A percentile compares a stretch with the other conserved stretches of the same genome.
phyloP scores from a whole-genome alignment of 2,797 vertebrate species.

The Liasis olivaceus region DNA sequence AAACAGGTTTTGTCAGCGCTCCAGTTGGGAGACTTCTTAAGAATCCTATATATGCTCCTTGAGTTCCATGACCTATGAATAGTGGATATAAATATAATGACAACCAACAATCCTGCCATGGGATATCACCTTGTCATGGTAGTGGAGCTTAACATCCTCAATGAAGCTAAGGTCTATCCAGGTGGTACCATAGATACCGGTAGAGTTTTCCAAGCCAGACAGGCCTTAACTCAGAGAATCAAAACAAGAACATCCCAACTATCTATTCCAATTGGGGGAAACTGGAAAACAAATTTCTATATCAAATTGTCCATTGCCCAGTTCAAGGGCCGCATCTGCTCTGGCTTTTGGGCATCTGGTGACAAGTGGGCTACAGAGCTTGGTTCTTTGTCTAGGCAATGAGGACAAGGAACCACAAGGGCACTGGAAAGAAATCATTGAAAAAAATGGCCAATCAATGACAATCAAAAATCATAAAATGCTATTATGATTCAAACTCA shows the following conservation, averaged over 20 bases:
- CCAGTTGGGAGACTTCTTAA: not conserved
- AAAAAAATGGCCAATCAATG: not conserved
- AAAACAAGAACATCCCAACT: not conserved
- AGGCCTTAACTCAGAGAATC: not conserved
- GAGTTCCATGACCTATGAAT: not conserved
- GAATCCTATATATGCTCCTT: not conserved
- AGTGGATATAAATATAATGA: too few relatives aligned
- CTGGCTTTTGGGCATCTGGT: not conserved
- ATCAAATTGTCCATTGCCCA: not conserved
- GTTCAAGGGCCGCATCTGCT: not conserved
- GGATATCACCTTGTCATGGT: not conserved
- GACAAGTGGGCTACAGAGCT: too few relatives aligned
- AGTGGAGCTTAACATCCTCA: not conserved
- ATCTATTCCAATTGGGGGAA: not conserved
- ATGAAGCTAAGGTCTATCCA: not conserved
- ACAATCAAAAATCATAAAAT: not conserved
- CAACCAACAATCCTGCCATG: not conserved
- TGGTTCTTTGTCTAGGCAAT: not conserved
- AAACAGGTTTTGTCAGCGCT: not conserved
- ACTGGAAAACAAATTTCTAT: not conserved
- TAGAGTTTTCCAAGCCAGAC: not conserved
- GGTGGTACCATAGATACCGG: too few relatives aligned
- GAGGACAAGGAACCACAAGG: not conserved
- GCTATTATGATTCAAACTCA: not conserved
- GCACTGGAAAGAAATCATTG: not conserved